Conservation (phyloP, 1,140 invertebrate genomes). For the Magallana angulata region DNA sequence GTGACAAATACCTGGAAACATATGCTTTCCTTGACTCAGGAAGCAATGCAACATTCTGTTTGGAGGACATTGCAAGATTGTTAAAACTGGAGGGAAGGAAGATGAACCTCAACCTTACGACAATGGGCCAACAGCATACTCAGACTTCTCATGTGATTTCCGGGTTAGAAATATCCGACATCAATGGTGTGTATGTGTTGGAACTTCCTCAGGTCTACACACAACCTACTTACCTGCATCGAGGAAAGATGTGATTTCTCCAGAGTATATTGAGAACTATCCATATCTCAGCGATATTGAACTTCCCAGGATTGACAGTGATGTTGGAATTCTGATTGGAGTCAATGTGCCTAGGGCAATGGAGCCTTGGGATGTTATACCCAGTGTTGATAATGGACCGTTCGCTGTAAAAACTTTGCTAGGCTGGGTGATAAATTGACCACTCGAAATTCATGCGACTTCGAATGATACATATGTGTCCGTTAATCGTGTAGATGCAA, state of each 20-base stretch:
- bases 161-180: neutral
- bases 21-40: too few relatives aligned
- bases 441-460: slow-evolving; percentile 6
- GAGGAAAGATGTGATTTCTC: slow-evolving; percentile 41
- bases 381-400: slow-evolving; percentile 12
- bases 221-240: neutral
- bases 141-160: neutral
- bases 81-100: slow-evolving; percentile 36
- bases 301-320: slow-evolving; percentile 36
- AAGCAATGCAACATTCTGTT: slow-evolving; percentile 49
- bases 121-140: neutral
- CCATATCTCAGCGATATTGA: slow-evolving; percentile 37
- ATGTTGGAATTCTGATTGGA: slow-evolving; percentile 44
- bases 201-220: too few relatives aligned
- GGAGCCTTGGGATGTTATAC: slow-evolving; percentile 41
- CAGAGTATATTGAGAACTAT: neutral
- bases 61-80: neutral
- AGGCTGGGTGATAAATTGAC: slow-evolving; percentile 49
- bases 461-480: neutral
- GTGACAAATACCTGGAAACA: too few relatives aligned
- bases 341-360: slow-evolving; percentile 46
- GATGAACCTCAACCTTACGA: neutral
- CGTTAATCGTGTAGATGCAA: slow-evolving; percentile 31
- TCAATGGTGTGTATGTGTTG: too few relatives aligned
- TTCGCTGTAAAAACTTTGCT: slow-evolving; percentile 48